Conservation (phyloP, 1,140 invertebrate genomes). For the Papilio polytes region DNA sequence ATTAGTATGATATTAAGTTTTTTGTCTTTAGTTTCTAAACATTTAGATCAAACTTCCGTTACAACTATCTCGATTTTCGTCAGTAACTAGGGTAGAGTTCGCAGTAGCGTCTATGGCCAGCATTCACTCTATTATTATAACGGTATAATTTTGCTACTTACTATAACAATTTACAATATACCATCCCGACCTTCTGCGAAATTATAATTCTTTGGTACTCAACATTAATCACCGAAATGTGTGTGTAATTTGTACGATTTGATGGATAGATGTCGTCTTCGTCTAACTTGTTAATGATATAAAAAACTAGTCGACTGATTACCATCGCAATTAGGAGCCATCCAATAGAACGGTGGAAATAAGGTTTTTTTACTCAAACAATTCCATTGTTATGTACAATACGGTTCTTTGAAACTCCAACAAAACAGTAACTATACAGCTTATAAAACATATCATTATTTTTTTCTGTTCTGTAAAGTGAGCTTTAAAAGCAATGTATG, state of each 20-base stretch:
- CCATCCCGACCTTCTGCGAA: too few species aligned
- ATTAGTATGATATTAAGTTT: too few species aligned
- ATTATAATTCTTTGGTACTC: background rate
- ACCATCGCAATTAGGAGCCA: background rate
- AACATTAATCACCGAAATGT: background rate
- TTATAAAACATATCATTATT: conserved; percentile 11
- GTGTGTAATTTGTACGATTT: background rate
- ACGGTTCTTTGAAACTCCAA: background rate
- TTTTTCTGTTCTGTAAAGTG: background rate
- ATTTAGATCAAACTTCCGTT: too few species aligned
- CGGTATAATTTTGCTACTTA: too few species aligned
- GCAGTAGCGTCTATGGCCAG: too few species aligned
- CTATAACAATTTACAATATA: too few species aligned
- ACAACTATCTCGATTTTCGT: too few species aligned
- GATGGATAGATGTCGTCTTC: background rate
- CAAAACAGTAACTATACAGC: background rate
- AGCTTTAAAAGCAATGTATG: background rate
- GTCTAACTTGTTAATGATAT: background rate
- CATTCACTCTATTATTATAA: too few species aligned
- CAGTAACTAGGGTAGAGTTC: too few species aligned
- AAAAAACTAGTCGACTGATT: conserved; percentile 10
- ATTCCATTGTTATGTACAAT: conserved; percentile 6
- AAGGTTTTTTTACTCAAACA: conserved; percentile 1
- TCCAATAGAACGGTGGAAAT: background rate
- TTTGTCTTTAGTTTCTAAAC: too few species aligned